A percentile compares a stretch with the other conserved stretches of the same genome.
Evolutionary conservation across 2,113 vertebrate species (phyloP).

Genomic region (Polypterus bichir): DNA sequence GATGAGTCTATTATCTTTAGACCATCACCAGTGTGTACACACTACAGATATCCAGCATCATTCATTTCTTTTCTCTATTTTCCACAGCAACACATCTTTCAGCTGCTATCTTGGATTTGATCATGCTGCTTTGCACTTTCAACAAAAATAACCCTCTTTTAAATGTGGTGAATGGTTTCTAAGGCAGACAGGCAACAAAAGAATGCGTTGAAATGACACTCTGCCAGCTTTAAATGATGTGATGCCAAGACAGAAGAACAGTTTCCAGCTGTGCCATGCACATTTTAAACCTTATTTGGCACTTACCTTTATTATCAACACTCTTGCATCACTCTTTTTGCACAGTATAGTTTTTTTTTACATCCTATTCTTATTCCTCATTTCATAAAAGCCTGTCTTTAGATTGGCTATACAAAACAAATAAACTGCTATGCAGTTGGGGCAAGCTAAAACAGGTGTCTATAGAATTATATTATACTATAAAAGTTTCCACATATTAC

Average conservation of each 20-base stretch:
- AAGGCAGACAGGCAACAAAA: slow-evolving; percentile 39
- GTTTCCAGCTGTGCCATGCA: slow-evolving; percentile 6
- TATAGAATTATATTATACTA: too few species aligned
- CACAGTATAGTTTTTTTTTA: not conserved
- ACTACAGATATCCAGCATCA: slow-evolving; percentile 5
- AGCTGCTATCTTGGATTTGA: slow-evolving; percentile 51
- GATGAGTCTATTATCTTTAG: slow-evolving; percentile 23
- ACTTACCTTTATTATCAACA: not conserved
- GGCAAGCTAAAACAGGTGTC: too few species aligned
- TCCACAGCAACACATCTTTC: slow-evolving; percentile 17
- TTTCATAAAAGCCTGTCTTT: too few species aligned
- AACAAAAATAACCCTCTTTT: slow-evolving; percentile 25
- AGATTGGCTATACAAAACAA: too few species aligned
- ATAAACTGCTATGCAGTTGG: too few species aligned
- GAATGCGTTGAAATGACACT: slow-evolving; percentile 19
- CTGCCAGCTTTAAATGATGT: slow-evolving; percentile 14
- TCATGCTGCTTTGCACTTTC: slow-evolving; percentile 47
- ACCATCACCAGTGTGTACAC: not conserved
- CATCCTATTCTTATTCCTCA: not conserved
- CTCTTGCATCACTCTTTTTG: not conserved
- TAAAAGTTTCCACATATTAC: too few species aligned
- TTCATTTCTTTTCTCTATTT: slow-evolving; percentile 2
- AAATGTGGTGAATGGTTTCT: slow-evolving; percentile 40
- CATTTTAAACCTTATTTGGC: not conserved
- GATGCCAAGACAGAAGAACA: slow-evolving; percentile 7